Conservation (phyloP, 2,797 vertebrate species). For the Paedocypris micromegethes region DNA sequence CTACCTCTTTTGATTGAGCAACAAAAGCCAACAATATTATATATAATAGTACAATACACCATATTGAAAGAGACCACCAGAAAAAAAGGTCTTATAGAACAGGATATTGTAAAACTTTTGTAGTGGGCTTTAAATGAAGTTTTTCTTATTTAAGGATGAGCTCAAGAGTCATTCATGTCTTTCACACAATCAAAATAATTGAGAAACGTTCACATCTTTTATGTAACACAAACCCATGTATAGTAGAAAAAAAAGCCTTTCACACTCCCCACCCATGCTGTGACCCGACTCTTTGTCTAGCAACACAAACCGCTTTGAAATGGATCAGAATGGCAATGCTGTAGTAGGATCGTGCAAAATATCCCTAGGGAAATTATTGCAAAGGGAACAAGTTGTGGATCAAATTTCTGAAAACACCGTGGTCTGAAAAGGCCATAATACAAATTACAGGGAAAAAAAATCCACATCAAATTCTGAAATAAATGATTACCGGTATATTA, state of each 20-base stretch:
- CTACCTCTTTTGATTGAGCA: no score
- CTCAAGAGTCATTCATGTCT: neutral
- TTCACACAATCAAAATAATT: constrained; percentile 8
- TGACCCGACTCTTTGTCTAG: constrained; percentile 18
- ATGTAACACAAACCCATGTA: constrained; percentile 22
- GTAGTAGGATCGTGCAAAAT: constrained; percentile 18
- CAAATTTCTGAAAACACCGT: neutral
- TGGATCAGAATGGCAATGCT: constrained; percentile 16
- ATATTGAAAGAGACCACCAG: no score
- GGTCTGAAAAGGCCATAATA: constrained; percentile 6
- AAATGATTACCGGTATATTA: no score
- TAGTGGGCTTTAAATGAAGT: no score
- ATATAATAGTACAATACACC: no score
- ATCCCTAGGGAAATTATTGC: constrained; percentile 3
- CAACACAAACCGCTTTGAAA: constrained; percentile 1
- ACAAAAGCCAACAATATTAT: no score
- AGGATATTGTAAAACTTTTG: no score
- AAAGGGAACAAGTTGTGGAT: constrained; percentile 18
- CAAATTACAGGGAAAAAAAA: constrained; percentile 1
- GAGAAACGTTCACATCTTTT: constrained; percentile 1
- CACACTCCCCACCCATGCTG: constrained; percentile 16
- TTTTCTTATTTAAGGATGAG: no score
- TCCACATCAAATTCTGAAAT: no score
- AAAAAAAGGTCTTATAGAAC: no score
- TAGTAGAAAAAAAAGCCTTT: constrained; percentile 4